Conservation (phyloP, 2,113 vertebrate genomes). For the Tetrax tetrax region DNA sequence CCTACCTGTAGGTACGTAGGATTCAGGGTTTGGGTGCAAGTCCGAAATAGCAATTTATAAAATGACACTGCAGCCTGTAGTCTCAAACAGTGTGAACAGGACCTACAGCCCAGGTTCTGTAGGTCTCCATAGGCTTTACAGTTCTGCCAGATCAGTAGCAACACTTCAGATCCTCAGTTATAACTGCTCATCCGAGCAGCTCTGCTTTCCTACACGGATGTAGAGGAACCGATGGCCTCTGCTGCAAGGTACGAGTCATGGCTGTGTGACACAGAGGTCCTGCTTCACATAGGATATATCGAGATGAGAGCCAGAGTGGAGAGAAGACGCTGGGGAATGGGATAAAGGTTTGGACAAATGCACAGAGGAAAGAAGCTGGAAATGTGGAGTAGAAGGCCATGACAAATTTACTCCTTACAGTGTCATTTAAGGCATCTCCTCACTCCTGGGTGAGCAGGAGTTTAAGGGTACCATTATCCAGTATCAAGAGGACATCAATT, state of each 20-base stretch:
- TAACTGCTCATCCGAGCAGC: background rate
- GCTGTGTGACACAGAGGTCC: background rate
- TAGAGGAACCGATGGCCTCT: background rate
- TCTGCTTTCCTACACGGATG: background rate
- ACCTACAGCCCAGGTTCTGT: background rate
- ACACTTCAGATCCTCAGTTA: background rate
- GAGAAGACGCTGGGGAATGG: background rate
- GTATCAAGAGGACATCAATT: background rate
- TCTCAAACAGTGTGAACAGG: background rate
- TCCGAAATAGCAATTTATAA: background rate
- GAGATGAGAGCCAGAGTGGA: background rate
- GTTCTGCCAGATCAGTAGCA: background rate
- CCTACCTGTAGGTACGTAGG: slow-evolving; percentile 16
- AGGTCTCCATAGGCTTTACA: background rate
- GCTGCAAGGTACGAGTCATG: background rate
- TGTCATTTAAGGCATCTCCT: background rate
- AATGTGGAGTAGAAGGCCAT: background rate
- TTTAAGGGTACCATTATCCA: background rate
- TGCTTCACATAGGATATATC: fast-evolving
- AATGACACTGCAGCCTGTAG: background rate
- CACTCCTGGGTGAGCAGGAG: background rate
- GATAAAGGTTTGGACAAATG: background rate
- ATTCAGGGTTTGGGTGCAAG: slow-evolving; percentile 11
- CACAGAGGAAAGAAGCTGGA: background rate
- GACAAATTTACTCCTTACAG: background rate